A percentile compares a stretch with the other conserved stretches of the same genome.
Evolutionary conservation across 2,113 vertebrate genomes (phyloP).

Genomic region (Sinosuthora webbiana): DNA sequence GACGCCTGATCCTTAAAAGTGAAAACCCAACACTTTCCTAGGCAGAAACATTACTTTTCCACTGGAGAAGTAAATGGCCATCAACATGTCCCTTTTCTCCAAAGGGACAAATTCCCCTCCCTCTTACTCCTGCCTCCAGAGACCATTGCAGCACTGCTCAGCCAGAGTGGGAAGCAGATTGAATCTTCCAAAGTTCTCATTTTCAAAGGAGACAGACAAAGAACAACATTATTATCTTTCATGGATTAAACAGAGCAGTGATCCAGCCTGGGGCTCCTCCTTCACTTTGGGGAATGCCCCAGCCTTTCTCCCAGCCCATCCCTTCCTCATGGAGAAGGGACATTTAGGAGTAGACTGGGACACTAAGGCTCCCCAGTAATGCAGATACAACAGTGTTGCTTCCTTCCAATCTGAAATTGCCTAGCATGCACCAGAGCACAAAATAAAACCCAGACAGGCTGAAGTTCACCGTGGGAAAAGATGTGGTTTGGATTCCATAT

Average conservation of each 20-base stretch:
- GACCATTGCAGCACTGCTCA: background rate
- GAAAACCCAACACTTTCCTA: background rate
- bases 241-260: background rate
- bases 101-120: background rate
- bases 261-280: background rate
- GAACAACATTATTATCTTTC: background rate
- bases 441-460: background rate
- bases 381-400: background rate
- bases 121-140: background rate
- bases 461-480: background rate
- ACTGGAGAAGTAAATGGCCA: background rate
- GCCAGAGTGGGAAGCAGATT: background rate
- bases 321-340: background rate
- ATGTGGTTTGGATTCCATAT: background rate
- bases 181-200: background rate
- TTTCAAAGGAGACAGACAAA: background rate
- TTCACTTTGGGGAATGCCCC: background rate
- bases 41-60: background rate
- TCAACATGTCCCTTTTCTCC: background rate
- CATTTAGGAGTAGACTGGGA: background rate
- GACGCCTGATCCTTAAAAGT: background rate
- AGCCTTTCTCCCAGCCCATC: background rate
- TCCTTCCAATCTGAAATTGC: background rate
- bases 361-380: background rate
- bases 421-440: background rate